Evolutionary conservation across 2,113 vertebrate genomes (phyloP).

Genomic region (Australoheros scitulus): DNA sequence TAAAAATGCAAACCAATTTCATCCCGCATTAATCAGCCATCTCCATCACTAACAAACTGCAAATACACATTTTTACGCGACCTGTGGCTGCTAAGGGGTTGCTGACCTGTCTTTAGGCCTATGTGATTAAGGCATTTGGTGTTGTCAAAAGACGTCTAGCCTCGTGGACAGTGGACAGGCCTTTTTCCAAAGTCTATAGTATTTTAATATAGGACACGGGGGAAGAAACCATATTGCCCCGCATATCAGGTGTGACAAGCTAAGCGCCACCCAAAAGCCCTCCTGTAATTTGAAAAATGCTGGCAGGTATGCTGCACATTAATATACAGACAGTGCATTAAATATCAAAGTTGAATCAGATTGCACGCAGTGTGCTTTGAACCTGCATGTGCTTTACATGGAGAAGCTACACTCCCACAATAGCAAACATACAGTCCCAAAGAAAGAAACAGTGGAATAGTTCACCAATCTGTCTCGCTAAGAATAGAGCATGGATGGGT

Average conservation of each 20-base stretch:
- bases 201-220: background rate
- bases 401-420: background rate
- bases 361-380: background rate
- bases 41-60: background rate
- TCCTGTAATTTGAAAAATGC: background rate
- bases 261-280: background rate
- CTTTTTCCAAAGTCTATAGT: background rate
- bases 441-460: conserved; percentile 16
- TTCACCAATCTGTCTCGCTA: conserved; percentile 35
- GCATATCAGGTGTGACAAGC: background rate
- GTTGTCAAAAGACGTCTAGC: background rate
- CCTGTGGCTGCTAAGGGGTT: background rate
- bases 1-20: background rate
- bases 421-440: background rate
- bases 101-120: background rate
- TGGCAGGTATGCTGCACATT: background rate
- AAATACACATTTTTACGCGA: background rate
- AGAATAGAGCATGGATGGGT: conserved; percentile 40
- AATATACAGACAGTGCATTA: background rate
- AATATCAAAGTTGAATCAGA: background rate
- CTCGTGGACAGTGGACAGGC: background rate
- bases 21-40: background rate
- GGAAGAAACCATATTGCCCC: background rate
- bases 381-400: background rate
- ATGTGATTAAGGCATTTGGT: background rate